These are phyloP conservation scores for Chiridota heheva DNA, from an alignment of 35 echinoderm and acorn worm genomes.

Conservation along the genomic window DNA sequence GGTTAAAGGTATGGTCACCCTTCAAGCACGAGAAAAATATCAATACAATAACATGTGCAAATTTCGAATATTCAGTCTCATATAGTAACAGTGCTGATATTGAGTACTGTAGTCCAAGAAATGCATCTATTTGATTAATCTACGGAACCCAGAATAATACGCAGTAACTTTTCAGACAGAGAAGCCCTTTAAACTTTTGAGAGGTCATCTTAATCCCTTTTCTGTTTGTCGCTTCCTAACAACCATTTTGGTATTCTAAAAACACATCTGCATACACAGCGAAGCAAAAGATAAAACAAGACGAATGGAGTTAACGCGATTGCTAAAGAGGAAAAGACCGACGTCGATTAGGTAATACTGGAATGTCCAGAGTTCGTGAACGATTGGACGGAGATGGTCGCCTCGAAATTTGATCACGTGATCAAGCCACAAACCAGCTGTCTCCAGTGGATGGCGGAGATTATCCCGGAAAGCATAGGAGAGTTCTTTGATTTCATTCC, in stretches of 20 bases:
- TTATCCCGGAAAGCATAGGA: conserved; percentile 41
- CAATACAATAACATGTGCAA: no score
- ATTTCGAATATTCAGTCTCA: no score
- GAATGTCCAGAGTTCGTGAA: conserved; percentile 25
- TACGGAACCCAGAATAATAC: no score
- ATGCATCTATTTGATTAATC: no score
- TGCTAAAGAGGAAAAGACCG: conserved; percentile 5
- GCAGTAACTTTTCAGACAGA: no score
- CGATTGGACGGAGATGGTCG: conserved; percentile 34
- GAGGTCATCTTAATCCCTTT: no score
- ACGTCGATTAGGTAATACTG: conserved; percentile 44
- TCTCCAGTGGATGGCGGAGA: conserved; percentile 39
- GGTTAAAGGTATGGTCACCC: no score
- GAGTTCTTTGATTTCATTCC: conserved; percentile 16
- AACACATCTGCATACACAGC: conserved; percentile 12
- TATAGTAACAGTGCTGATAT: no score
- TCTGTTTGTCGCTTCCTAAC: no score
- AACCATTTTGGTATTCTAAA: conserved; percentile 16
- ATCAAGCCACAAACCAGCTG: conserved; percentile 8
- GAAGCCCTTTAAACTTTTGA: no score
- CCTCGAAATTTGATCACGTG: conserved; percentile 44
- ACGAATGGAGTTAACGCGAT: not conserved
- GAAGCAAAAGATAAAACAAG: not conserved
- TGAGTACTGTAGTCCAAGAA: no score
- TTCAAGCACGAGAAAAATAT: no score